Conservation (phyloP, 1,140 invertebrate genomes). For the Drosophila malerkotliana region DNA sequence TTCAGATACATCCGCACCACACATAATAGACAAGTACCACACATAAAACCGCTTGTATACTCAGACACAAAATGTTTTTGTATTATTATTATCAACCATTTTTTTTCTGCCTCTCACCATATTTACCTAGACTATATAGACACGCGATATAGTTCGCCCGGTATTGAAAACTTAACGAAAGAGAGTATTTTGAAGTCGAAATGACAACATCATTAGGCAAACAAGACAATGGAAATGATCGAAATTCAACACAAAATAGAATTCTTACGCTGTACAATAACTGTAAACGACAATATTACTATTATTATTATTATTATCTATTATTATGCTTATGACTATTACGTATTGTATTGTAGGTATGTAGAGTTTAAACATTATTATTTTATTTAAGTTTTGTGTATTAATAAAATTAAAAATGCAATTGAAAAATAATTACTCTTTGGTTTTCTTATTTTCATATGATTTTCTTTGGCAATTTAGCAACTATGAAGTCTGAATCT, state of each 20-base stretch:
- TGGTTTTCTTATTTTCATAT: constrained; percentile 26
- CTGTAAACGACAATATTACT: constrained; percentile 77
- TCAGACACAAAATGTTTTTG: constrained; percentile 73
- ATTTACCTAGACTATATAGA: constrained; percentile 67
- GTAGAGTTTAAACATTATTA: constrained; percentile 81
- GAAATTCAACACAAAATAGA: constrained; percentile 39
- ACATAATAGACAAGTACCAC: constrained; percentile 9
- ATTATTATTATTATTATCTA: constrained; percentile 81
- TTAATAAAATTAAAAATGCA: constrained; percentile 77
- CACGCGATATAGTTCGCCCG: constrained; percentile 62
- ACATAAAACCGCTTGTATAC: constrained; percentile 64
- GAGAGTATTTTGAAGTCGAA: constrained; percentile 22
- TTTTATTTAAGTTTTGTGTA: constrained; percentile 80
- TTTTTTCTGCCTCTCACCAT: constrained; percentile 44
- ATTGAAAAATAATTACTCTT: constrained; percentile 65
- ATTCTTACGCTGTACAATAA: constrained; percentile 72
- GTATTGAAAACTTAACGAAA: constrained; percentile 27
- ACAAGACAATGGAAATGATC: constrained; percentile 18
- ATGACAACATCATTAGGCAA: constrained; percentile 7
- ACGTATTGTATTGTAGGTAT: constrained; percentile 83
- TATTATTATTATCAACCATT: constrained; percentile 62
- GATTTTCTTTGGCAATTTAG: constrained; percentile 12
- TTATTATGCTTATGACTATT: constrained; percentile 74
- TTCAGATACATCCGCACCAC: constrained; percentile 38
- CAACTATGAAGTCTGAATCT: constrained; percentile 68